Base-by-base conservation (phyloP, 2,888 invertebrate species). In the Sepioteuthis lessoniana region DNA sequence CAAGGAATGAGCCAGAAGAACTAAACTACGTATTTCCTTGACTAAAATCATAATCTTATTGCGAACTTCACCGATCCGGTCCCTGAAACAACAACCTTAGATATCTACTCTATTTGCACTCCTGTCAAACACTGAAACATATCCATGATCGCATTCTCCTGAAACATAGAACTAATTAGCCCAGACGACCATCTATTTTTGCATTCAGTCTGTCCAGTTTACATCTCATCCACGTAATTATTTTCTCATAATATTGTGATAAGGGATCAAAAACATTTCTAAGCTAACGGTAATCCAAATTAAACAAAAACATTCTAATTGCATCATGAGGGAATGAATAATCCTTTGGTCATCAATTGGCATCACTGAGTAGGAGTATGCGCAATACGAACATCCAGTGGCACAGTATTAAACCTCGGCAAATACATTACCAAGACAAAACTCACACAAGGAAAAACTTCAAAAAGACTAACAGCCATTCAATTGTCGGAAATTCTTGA, bases 291-390 rank as follows among this genome's bases (percentile, higher is more conserved):
- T 76, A n/a, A 76, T n/a, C n/a, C n/a, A 76, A 35, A 76, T 76
- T 76, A n/a, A 76, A 76, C 76, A 76, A 76, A 76, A 76, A 76
- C 76, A 76, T 76, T 76, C n/a, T 76, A 76, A 76, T 76, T 76
- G 76, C 35, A n/a, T 76, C 76, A 76, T 35, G 76, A 76, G 8
- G 35, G 16, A 13, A 76, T 13, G n/a, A 76, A 31, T 76, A 76
- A 76, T 76, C 76, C 31, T 13, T 76, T 19, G 0, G 19, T 76
- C n/a, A 35, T n/a, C 76, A 76, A 13, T n/a, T 76, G 76, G n/a
- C n/a, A 76, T 76, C n/a, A 16, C n/a, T 76, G n/a, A 16, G 76
- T n/a, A 0, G n/a, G n/a, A 35, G 13, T 1, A n/a, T 35, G n/a
- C 13, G 35, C 76, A 35, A 76, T 76, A 16, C 19, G 2, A 0